Conservation (phyloP, 92 coral and sea anemone genomes). For the Montipora capitata region DNA sequence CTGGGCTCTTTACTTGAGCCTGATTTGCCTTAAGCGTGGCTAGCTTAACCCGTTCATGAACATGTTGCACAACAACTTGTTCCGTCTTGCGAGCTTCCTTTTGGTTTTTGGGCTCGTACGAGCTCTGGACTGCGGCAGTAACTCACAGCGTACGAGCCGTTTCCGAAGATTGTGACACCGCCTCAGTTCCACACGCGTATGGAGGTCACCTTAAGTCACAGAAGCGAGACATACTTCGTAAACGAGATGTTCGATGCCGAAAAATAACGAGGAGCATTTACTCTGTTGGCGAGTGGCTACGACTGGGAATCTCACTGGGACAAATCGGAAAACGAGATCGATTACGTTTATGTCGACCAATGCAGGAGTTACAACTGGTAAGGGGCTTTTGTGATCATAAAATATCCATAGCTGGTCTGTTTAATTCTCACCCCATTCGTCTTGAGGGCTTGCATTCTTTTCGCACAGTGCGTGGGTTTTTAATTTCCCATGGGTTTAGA, state of each 20-base stretch:
- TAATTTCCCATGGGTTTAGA: too few species aligned
- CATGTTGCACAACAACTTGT: not conserved
- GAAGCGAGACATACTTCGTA: conserved; percentile 48
- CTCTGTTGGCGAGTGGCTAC: conserved; percentile 21
- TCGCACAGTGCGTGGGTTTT: too few species aligned
- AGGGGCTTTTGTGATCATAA: not conserved
- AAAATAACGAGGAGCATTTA: conserved; percentile 40
- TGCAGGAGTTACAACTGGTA: conserved; percentile 39
- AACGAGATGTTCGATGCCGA: conserved; percentile 30
- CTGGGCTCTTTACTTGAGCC: too few species aligned
- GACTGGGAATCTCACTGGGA: conserved; percentile 43
- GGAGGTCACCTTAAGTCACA: conserved; percentile 37
- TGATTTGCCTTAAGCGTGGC: too few species aligned
- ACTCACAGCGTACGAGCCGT: conserved; percentile 38
- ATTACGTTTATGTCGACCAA: not conserved
- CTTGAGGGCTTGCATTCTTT: too few species aligned
- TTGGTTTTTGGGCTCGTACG: not conserved
- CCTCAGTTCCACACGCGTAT: conserved; percentile 44
- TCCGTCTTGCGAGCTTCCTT: not conserved
- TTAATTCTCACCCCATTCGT: too few species aligned
- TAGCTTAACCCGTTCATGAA: not conserved
- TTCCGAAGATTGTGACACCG: conserved; percentile 44
- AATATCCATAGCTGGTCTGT: not conserved
- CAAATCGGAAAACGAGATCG: conserved; percentile 35
- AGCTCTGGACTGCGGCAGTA: conserved; percentile 52